These are phyloP conservation scores for Mactra quadrangularis DNA, from an alignment of 1,140 invertebrate genomes.

Conservation along the genomic window DNA sequence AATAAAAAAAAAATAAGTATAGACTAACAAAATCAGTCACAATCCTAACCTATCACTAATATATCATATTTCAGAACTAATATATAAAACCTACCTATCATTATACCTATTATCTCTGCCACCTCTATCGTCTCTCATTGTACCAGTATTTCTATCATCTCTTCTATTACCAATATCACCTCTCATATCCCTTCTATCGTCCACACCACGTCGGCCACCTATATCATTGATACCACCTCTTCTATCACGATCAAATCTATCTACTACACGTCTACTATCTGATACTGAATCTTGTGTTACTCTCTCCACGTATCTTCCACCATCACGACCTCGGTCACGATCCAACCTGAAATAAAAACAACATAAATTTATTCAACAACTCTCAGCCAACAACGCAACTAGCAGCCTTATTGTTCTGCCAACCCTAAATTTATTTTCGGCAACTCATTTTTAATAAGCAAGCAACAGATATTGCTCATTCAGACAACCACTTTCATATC, in stretches of 20 bases:
- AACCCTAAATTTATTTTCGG: too few species aligned
- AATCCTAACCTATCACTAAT: too few species aligned
- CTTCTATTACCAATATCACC: slow-evolving; percentile 24
- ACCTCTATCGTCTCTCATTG: slow-evolving; percentile 32
- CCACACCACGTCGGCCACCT: slow-evolving; percentile 9
- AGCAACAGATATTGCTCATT: too few species aligned
- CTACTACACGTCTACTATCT: slow-evolving; percentile 50
- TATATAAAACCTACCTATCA: too few species aligned
- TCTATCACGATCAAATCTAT: slow-evolving; percentile 49
- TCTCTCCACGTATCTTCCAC: slow-evolving; percentile 53
- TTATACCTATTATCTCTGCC: slow-evolving; percentile 50
- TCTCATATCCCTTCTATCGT: slow-evolving; percentile 38
- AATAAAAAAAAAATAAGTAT: too few species aligned
- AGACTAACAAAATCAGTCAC: too few species aligned
- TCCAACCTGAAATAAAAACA: slow-evolving; percentile 22
- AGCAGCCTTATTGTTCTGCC: too few species aligned
- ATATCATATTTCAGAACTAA: too few species aligned
- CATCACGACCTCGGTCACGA: slow-evolving; percentile 38
- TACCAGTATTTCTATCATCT: slow-evolving; percentile 31
- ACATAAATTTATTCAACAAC: too few species aligned
- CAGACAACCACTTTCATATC: too few species aligned
- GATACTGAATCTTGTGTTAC: slow-evolving; percentile 26
- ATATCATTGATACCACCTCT: slow-evolving; percentile 19
- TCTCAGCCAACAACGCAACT: too few species aligned
- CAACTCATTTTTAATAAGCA: too few species aligned